Evolutionary conservation across 2,113 vertebrate genomes (phyloP).

Genomic region (Okapia johnstoni): DNA sequence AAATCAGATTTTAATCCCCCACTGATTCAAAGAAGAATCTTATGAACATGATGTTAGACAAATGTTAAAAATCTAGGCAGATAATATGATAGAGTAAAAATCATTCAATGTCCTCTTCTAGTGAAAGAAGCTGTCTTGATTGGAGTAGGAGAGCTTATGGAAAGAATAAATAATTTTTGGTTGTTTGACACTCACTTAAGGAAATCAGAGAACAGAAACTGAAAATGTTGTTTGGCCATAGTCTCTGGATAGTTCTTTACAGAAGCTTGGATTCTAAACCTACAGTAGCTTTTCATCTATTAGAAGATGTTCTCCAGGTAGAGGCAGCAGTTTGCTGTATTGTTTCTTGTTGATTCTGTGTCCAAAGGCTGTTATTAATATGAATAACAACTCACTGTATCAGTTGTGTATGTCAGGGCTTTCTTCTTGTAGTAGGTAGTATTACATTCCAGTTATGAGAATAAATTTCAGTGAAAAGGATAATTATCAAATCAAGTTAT

Average conservation of each 20-base stretch:
- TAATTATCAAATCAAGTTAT: conserved; percentile 50
- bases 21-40: background rate
- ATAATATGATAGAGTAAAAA: conserved; percentile 23
- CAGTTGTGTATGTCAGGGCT: conserved; percentile 5
- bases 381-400: conserved; percentile 1
- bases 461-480: conserved; percentile 23
- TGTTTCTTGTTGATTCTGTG: conserved; percentile 34
- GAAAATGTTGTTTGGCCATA: background rate
- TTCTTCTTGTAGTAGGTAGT: conserved; percentile 8
- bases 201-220: conserved; percentile 17
- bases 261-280: background rate
- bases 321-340: background rate
- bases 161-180: conserved; percentile 6
- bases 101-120: background rate
- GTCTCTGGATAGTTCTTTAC: background rate
- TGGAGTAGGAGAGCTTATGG: background rate
- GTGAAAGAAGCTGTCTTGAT: conserved; percentile 36
- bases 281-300: background rate
- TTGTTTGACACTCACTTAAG: conserved; percentile 32
- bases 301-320: background rate
- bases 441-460: conserved; percentile 27
- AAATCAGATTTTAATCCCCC: background rate
- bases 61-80: conserved; percentile 15
- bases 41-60: conserved; percentile 46
- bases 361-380: conserved; percentile 1